A percentile compares a stretch with the other conserved stretches of the same genome.
These are phyloP conservation scores for Clarias platycephalus DNA, from an alignment of 2,797 vertebrate genomes.

Conservation along the genomic window DNA sequence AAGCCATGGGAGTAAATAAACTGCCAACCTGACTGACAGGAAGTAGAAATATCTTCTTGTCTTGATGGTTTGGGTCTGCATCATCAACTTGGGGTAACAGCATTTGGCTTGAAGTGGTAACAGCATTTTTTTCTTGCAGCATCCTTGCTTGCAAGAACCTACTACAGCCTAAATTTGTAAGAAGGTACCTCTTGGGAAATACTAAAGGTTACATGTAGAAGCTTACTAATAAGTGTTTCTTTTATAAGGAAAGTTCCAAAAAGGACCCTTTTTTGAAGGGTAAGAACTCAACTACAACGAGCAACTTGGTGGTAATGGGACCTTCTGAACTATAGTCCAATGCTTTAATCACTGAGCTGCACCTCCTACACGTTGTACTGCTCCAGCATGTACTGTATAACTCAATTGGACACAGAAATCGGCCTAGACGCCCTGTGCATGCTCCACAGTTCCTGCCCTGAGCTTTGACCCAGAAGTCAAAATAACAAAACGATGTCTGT, in stretches of 20 bases:
- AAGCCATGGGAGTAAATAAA: neutral
- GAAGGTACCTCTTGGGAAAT: neutral
- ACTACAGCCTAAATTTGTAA: neutral
- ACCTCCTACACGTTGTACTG: no score
- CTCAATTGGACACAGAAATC: no score
- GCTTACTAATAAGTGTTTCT: neutral
- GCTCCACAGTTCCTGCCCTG: no score
- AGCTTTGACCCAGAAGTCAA: no score
- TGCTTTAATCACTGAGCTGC: no score
- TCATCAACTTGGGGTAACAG: neutral
- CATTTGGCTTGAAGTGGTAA: neutral
- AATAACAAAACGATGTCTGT: no score
- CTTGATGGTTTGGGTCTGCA: neutral
- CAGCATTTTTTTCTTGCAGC: no score
- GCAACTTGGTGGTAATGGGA: no score
- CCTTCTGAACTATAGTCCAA: no score
- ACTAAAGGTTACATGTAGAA: slow-evolving; percentile 4
- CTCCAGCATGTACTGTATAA: no score
- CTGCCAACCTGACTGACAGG: neutral
- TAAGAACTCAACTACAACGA: neutral
- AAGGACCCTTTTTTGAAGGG: neutral
- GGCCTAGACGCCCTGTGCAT: no score
- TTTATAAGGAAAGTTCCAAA: neutral
- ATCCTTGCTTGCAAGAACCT: neutral
- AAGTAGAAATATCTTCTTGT: neutral